phyloP scores from a whole-genome alignment of 1,140 invertebrate species.

The Magallana gigas region DNA sequence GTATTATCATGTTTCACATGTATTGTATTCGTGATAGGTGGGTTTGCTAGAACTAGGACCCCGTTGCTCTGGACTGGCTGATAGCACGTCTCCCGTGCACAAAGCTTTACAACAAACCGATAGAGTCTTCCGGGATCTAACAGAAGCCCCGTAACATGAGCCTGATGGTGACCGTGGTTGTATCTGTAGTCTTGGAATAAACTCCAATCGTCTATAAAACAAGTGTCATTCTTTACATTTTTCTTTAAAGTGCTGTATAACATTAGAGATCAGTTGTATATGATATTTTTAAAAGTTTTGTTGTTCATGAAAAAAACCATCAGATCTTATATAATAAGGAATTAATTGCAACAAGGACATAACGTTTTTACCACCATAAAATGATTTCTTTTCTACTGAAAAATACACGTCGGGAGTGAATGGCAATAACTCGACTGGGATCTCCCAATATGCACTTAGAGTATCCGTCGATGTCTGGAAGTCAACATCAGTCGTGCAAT shows the following conservation, averaged over 20 bases:
- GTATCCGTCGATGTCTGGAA: no score
- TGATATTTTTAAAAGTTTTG: not conserved
- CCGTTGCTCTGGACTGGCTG: not conserved
- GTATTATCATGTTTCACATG: not conserved
- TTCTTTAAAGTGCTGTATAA: no score
- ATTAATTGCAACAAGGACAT: no score
- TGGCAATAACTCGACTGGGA: not conserved
- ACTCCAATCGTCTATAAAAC: no score
- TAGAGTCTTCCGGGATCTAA: not conserved
- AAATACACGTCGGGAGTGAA: slow-evolving; percentile 50
- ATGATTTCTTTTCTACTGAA: slow-evolving; percentile 43
- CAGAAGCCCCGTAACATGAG: not conserved
- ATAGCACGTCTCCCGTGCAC: not conserved
- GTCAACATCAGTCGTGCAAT: no score
- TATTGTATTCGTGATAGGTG: not conserved
- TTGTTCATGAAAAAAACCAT: no score
- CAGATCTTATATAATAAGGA: not conserved
- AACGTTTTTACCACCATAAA: no score
- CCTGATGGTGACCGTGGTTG: not conserved
- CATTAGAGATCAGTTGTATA: not conserved
- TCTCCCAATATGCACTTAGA: no score
- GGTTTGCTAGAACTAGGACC: not conserved
- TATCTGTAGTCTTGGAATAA: no score
- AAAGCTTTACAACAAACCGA: not conserved
- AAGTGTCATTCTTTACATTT: no score